These are phyloP conservation scores for Actias luna DNA, from an alignment of 2,888 invertebrate genomes.

Conservation along the genomic window DNA sequence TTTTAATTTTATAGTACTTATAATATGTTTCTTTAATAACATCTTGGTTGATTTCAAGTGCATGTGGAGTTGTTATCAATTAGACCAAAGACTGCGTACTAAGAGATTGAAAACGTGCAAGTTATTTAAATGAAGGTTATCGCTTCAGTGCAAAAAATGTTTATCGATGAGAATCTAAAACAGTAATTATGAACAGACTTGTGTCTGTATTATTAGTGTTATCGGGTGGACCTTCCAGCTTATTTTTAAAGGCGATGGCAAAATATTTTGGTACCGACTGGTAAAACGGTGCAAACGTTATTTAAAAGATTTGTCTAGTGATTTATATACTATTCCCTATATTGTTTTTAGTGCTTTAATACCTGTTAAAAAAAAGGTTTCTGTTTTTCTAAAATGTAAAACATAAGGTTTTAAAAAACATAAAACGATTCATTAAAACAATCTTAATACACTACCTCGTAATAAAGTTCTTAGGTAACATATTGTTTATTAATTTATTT, in stretches of 20 bases:
- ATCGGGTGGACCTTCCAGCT: constrained; percentile 46
- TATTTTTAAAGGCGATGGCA: constrained; percentile 31
- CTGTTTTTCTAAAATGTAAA: too few species aligned
- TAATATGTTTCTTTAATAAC: too few species aligned
- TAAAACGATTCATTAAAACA: too few species aligned
- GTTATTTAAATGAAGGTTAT: not conserved
- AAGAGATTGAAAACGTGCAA: not conserved
- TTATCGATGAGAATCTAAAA: constrained; percentile 36
- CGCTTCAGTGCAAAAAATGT: constrained; percentile 15
- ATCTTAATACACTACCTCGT: too few species aligned
- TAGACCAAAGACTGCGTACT: not conserved
- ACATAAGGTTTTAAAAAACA: too few species aligned
- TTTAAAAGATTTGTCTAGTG: not conserved
- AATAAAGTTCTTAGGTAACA: too few species aligned
- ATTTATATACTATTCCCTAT: too few species aligned
- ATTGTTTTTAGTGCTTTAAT: too few species aligned
- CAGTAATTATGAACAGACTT: constrained; percentile 39
- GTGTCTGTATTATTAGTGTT: constrained; percentile 50
- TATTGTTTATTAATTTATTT: too few species aligned
- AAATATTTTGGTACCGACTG: constrained; percentile 33
- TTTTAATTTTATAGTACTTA: too few species aligned
- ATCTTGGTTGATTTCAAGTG: not conserved
- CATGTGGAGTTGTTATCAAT: not conserved
- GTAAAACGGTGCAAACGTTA: not conserved
- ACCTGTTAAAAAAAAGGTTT: too few species aligned